Base-by-base conservation (phyloP, 2,113 vertebrate genomes). In the Zosterops pallidus region DNA sequence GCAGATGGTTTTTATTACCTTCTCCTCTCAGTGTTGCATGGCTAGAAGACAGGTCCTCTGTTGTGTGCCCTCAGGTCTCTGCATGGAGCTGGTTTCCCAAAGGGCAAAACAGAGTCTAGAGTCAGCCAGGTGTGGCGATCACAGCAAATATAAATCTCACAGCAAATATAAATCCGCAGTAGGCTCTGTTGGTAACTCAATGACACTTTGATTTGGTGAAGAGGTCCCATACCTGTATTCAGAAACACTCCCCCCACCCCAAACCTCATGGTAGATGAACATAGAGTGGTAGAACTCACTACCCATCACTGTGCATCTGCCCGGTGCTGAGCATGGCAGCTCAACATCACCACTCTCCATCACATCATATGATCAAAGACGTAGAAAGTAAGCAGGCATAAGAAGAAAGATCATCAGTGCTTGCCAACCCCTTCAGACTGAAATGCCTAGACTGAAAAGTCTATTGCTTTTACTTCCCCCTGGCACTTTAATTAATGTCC, bases 241-340 rank as follows among this genome's bases (percentile, higher is more conserved):
- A 49, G 31, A 49, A 86, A 19, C 6, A 25, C 13, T 42, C 8
- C 6, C 12, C 2, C 8, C 7, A 28, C n/a, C 21, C 17, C 25
- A 31, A 5, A 9, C 1, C 9, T 69, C 41, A 35, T 1, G 8
- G 33, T 1, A 50, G n/a, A 37, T 44, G 25, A 39, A 56, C 1
- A 2, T 12, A 35, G 31, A 29, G 9, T 5, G 20, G 52, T 12
- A 35, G 55, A 92, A 84, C 1, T 8, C 3, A 0, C n/a, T 68
- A 11, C 14, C 49, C 62, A 25, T n/a, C 62, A 8, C 2, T 18
- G 37, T 20, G 23, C n/a, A 57, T 72, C 55, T 91, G 35, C 35
- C 47, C 20, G 3, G 17, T 56, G 56, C n/a, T 84, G 74, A 49
- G 49, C 56, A 46, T 3, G 5, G 59, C 65, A 80, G 52, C 20